Evolutionary conservation across 2,113 vertebrate species (phyloP), one percentile per base, ranked within the genome.

Genomic region (Paradoxurus hermaphroditus): DNA sequence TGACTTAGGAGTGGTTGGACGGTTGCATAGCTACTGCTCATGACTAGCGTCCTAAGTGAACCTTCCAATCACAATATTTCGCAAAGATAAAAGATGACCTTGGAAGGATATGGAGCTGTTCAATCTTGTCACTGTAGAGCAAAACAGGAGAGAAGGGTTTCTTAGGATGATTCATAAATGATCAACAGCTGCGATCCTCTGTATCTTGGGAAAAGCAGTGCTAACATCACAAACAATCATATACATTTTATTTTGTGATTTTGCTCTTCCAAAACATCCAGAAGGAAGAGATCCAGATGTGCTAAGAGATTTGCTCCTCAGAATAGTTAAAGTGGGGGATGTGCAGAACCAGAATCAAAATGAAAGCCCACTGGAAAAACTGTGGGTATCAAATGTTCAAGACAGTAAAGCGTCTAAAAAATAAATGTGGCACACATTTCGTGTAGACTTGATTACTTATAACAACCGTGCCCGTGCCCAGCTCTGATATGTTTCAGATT

Each of bases 201-300:
- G 1, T 62, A 19, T 84, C 25, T 83, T 75, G 70, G 53, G 56
- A 39, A 67, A 51, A 56, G 36, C 81, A 59, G 27, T 29, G 12
- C 16, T 23, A 73, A 36, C 13, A 77, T 13, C 39, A 11, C 21
- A 72, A 77, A 77, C 59, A 77, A 75, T 7, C 4, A 13, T 19
- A 27, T 59, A 4, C 4, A 5, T 87, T 96, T 94, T 34, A 92
- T 65, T 82, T 97, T 41, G 27, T 75, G 77, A 18, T 34, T 94
- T 78, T 96, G n/a, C 49, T 72, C 29, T 84, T 94, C 63, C 23
- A 59, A 67, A 96, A 73, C 53, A 65, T 14, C 7, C 44, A 70
- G 34, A 85, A 90, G 91, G n/a, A 94, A 96, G 85, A 62, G 78
- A 90, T 73, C 89, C 70, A 94, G 41, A 91, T 79, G 62, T 53